Base-by-base conservation (phyloP, 2,888 invertebrate genomes). In the Drosophila formosana region DNA sequence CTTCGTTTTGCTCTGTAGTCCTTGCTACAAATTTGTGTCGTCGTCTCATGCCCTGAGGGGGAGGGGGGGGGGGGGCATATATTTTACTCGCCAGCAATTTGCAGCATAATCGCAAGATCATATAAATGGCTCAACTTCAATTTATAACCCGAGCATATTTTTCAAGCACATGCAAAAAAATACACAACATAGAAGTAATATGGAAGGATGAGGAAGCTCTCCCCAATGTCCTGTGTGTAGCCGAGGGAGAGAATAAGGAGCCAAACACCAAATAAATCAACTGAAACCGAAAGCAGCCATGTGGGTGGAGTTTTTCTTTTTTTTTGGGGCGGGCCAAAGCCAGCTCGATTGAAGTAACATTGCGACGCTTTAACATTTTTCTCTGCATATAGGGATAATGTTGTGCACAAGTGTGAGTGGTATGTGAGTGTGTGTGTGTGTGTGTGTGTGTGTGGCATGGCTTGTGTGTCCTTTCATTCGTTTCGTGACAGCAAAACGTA, bases 71-170 rank as follows among this genome's bases (percentile, higher is more conserved):
- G 18, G n/a, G 39, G 58, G 56, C 37, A 37, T 3, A n/a, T 50
- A 46, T 50, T 47, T 37, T 67, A 56, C 47, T 62, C 50, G 46
- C 32, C 37, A 65, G 62, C 75, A 78, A 87, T 84, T 84, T 87
- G 85, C 85, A 73, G 73, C 85, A 82, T 88, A 88, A 86, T 84
- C 82, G 72, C 66, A 67, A 75, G 87, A 87, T 82, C 82, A 82
- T 85, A 84, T 84, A 76, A 88, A 82, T 82, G 82, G 85, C 80
- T 88, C 77, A 79, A 82, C 82, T 82, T 85, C 74, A 88, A 88
- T 88, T 82, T 82, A 88, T 76, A 85, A 87, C 79, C 77, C 74
- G 61, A 74, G 53, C 84, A 79, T 82, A 82, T 82, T 84, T 87
- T 50, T 62, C 75, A 81, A 61, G 47, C 49, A 47, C 25, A 45